Conservation (phyloP, 35 echinoderm and acorn worm species). For the Heliocidaris erythrogramma region DNA sequence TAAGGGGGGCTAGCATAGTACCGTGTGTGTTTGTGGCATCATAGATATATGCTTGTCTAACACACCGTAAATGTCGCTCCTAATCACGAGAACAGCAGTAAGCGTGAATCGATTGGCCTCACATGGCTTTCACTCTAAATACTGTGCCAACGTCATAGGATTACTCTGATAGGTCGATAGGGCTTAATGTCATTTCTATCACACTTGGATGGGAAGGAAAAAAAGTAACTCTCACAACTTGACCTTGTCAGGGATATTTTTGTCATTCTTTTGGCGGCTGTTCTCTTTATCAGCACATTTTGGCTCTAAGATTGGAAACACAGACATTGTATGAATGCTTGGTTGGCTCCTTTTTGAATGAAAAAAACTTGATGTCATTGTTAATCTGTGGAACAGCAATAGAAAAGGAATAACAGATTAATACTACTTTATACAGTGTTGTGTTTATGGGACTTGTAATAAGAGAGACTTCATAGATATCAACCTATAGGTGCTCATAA, state of each 20-base stretch:
- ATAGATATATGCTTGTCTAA: not conserved
- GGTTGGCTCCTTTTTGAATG: not conserved
- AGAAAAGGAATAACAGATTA: not conserved
- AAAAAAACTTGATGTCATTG: not conserved
- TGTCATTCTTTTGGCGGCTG: constrained; percentile 5
- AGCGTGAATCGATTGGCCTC: not conserved
- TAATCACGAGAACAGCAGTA: not conserved
- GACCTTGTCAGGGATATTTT: constrained; percentile 30
- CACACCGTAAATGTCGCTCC: not conserved
- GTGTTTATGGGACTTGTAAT: not conserved
- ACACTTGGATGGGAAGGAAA: not conserved
- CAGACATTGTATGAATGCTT: not conserved
- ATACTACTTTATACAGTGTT: not conserved
- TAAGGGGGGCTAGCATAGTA: not conserved
- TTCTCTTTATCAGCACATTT: not conserved
- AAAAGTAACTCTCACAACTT: not conserved
- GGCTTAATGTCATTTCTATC: not conserved
- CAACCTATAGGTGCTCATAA: not conserved
- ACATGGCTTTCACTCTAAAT: not conserved
- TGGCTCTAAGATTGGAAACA: not conserved
- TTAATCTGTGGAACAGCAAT: not conserved
- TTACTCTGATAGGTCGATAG: not conserved
- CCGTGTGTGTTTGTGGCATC: not conserved
- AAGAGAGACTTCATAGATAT: not conserved
- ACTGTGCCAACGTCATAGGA: constrained; percentile 6